Conservation (phyloP, 2,888 invertebrate species). For the Cheilosia urbana region DNA sequence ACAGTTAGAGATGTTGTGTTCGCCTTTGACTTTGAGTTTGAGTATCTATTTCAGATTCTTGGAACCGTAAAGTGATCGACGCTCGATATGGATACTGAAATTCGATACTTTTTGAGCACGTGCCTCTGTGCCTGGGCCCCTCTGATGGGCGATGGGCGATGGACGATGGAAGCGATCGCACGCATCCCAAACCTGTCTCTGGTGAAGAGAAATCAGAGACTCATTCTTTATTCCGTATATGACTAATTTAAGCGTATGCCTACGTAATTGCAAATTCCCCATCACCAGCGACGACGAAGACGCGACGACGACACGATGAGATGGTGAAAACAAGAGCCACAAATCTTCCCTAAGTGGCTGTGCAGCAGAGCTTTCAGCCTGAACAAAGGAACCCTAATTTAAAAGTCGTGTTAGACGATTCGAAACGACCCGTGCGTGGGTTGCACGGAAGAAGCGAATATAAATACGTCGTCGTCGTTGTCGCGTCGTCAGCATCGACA, state of each 20-base stretch:
- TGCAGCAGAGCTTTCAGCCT: slow-evolving; percentile 59
- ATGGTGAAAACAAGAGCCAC: slow-evolving; percentile 57
- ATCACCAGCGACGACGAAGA: slow-evolving; percentile 4
- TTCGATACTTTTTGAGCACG: slow-evolving; percentile 73
- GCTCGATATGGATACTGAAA: slow-evolving; percentile 58
- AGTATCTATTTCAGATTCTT: slow-evolving; percentile 72
- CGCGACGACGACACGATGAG: slow-evolving; percentile 8
- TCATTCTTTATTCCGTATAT: slow-evolving; percentile 63
- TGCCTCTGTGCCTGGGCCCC: slow-evolving; percentile 54
- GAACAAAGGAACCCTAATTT: slow-evolving; percentile 75
- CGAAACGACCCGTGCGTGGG: slow-evolving; percentile 72
- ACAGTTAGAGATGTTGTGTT: slow-evolving; percentile 62
- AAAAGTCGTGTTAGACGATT: slow-evolving; percentile 75
- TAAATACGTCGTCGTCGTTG: slow-evolving; percentile 64
- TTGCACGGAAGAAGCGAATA: slow-evolving; percentile 73
- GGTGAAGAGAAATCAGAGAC: slow-evolving; percentile 52
- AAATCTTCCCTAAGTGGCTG: slow-evolving; percentile 72
- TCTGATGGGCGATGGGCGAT: background rate
- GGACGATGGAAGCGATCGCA: background rate
- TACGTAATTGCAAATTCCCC: slow-evolving; percentile 74
- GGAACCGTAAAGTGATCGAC: slow-evolving; percentile 55
- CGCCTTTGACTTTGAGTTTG: slow-evolving; percentile 16
- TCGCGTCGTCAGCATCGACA: slow-evolving; percentile 74
- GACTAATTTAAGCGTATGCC: slow-evolving; percentile 73
- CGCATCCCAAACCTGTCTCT: slow-evolving; percentile 44